These are phyloP conservation scores for Brachionus calyciflorus DNA, from an alignment of 1,140 invertebrate species.

Conservation along the genomic window DNA sequence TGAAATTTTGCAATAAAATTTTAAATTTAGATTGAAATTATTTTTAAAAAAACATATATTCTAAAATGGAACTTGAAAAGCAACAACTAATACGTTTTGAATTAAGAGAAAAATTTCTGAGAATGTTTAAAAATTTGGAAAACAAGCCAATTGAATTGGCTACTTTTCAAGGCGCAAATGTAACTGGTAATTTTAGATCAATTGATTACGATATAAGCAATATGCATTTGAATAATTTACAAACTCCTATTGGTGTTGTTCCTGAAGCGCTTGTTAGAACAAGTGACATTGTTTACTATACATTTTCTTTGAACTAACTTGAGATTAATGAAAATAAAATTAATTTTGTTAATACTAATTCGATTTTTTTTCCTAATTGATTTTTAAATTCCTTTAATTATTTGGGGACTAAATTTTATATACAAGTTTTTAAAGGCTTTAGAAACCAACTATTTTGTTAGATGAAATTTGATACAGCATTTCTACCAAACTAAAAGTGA, in stretches of 20 bases:
- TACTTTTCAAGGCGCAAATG: slow-evolving; percentile 53
- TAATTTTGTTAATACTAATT: not conserved
- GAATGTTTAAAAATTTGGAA: slow-evolving; percentile 51
- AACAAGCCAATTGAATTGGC: slow-evolving; percentile 50
- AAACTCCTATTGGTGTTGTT: slow-evolving; percentile 57
- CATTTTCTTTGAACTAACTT: slow-evolving; percentile 5
- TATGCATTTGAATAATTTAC: slow-evolving; percentile 53
- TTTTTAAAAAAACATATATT: no score
- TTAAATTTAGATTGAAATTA: no score
- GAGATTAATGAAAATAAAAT: not conserved
- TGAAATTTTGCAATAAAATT: no score
- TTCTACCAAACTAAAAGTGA: not conserved
- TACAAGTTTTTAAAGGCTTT: no score
- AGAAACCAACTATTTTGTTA: no score
- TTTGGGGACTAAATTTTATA: no score
- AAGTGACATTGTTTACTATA: slow-evolving; percentile 54
- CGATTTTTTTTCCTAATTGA: not conserved
- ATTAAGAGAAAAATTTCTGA: slow-evolving; percentile 55
- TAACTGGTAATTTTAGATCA: slow-evolving; percentile 51
- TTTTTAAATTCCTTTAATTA: no score
- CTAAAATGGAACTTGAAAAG: slow-evolving; percentile 18
- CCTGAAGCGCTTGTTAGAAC: slow-evolving; percentile 55
- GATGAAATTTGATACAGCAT: not conserved
- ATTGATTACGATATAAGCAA: slow-evolving; percentile 55
- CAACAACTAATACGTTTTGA: slow-evolving; percentile 54